Percentiles rank a stretch among this genome's conserved stretches.
Evolutionary conservation across 2,113 vertebrate genomes (phyloP).

Genomic region (Tangachromis dhanisi): DNA sequence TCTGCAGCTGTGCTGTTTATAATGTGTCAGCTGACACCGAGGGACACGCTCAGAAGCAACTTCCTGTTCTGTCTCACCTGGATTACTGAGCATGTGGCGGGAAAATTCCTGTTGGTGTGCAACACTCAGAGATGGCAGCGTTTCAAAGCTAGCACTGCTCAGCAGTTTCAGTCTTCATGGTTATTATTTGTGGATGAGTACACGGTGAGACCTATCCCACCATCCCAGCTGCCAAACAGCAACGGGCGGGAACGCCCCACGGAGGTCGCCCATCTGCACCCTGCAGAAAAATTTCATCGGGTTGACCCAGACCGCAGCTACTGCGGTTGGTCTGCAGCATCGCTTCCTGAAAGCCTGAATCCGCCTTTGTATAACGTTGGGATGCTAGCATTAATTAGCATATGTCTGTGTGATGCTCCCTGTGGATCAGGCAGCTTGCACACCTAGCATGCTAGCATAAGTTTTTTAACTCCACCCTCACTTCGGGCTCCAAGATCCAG

Average conservation of each 20-base stretch:
- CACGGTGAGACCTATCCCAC: background rate
- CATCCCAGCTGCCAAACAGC: background rate
- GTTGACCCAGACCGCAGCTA: background rate
- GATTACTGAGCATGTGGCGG: background rate
- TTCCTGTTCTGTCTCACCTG: background rate
- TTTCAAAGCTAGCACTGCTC: background rate
- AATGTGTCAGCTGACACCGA: background rate
- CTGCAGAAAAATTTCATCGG: background rate
- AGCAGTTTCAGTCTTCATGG: background rate
- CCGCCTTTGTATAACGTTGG: background rate
- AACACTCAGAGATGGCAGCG: background rate
- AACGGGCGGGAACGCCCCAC: rapidly evolving
- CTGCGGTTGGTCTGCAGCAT: background rate
- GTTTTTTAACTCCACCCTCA: background rate
- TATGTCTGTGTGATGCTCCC: background rate
- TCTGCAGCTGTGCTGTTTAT: background rate
- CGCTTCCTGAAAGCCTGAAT: background rate
- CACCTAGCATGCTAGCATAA: background rate
- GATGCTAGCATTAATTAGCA: background rate
- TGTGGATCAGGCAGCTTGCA: background rate
- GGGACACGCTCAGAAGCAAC: background rate
- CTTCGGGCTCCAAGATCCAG: background rate
- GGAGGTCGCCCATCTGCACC: background rate
- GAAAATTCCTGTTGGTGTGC: background rate
- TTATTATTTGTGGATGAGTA: background rate